These are phyloP conservation scores for Apostichopus californicus DNA, from an alignment of 35 echinoderm and acorn worm species.

Conservation along the genomic window DNA sequence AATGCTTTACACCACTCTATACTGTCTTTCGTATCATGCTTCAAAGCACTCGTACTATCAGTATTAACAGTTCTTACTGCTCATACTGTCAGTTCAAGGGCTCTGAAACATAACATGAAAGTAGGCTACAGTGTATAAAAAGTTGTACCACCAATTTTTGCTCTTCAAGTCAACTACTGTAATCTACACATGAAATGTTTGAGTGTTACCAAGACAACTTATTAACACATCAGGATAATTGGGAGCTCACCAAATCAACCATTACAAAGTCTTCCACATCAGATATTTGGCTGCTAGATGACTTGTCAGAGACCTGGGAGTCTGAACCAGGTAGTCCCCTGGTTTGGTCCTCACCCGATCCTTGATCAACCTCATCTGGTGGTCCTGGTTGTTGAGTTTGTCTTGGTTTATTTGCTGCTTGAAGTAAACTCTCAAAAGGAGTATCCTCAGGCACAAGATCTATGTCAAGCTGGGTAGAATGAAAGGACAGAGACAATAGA, in stretches of 20 bases:
- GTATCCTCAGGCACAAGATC: constrained; percentile 45
- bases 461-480: constrained; percentile 14
- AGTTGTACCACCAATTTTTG: too few relatives aligned
- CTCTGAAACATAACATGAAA: too few relatives aligned
- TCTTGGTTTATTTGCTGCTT: background rate
- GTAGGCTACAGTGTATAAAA: background rate
- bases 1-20: too few relatives aligned
- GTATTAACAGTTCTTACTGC: too few relatives aligned
- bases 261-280: constrained; percentile 98
- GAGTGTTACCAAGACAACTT: constrained; percentile 43
- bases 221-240: too few relatives aligned
- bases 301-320: constrained; percentile 89
- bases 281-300: constrained; percentile 71
- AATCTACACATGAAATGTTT: too few relatives aligned
- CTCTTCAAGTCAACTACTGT: too few relatives aligned
- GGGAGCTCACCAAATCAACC: constrained; percentile 83
- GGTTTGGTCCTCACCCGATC: background rate
- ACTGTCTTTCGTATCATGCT: too few relatives aligned
- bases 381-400: background rate
- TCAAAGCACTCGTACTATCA: too few relatives aligned
- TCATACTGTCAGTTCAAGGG: too few relatives aligned
- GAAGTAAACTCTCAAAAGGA: constrained; percentile 42
- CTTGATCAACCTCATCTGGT: background rate
- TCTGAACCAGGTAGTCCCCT: background rate
- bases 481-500: background rate